Evolutionary conservation across 2,113 vertebrate genomes (phyloP), one percentile per base, ranked within the genome.

Genomic region (Leptobrachium ailaonicum): DNA sequence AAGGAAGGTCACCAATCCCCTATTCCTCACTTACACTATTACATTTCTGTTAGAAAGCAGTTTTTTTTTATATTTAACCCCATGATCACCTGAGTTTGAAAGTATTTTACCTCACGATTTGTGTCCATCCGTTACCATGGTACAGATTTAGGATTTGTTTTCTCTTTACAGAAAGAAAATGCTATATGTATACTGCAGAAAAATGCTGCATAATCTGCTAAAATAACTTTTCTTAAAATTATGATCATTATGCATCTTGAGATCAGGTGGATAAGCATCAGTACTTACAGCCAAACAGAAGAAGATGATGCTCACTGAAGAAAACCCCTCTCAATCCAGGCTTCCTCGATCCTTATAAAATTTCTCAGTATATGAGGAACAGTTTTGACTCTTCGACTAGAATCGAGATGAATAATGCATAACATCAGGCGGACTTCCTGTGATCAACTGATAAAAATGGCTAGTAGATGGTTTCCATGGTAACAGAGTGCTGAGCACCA

Each of bases 401-500:
- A 87, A 90, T 72, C 66, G 83, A 81, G 81, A 91, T 92, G 89
- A 93, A 93, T 93, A 94, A 93, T 90, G 87, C 84, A 93, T 90
- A 90, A 88, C 74, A 58, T 89, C 86, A 87, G 87, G 85, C 90
- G 89, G 89, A 92, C 89, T 90, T 91, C 86, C 88, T 91, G 82
- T 72, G 71, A 78, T 92, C 89, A 90, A 90, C 89, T 88, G 88
- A 91, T 92, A 91, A 88, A 91, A 91, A 91, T 85, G 90, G 87
- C 88, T 91, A 91, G 88, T 89, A 84, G 86, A 86, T 53, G 90
- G 20, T 94, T 94, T 92, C 93, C 88, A 90, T 92, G 90, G 92
- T 92, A 94, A 94, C 93, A 66, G 85, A 90, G 90, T 88, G 90
- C 91, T 91, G 91, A 92, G 90, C 90, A 90, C 13, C 83, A 86